Evolutionary conservation across 2,797 vertebrate species (phyloP).

Genomic region (Carcharodon carcharias): DNA sequence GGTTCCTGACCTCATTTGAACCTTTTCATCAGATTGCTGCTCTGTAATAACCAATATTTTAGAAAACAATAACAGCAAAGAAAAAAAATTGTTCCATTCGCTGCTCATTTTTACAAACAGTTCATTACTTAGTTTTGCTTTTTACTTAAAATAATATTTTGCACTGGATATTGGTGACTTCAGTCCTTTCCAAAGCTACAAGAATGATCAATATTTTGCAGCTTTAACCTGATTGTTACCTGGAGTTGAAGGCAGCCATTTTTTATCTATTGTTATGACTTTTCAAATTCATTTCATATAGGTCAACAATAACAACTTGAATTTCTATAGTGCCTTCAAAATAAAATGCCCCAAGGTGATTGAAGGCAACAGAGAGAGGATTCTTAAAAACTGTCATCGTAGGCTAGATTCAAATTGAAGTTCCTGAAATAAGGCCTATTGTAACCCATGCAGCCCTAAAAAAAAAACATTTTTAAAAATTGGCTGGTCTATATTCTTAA

Average conservation of each 20-base stretch:
- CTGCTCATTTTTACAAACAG: not conserved
- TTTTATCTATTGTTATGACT: not conserved
- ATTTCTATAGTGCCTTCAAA: not conserved
- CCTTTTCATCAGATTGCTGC: not conserved
- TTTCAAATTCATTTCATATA: not conserved
- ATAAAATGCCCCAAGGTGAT: not conserved
- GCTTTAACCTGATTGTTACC: not conserved
- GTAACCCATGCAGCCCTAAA: not conserved
- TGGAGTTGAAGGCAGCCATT: not conserved
- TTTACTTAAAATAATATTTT: conserved; percentile 22
- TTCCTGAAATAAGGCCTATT: not conserved
- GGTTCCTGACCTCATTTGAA: not conserved
- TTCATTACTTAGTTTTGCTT: not conserved
- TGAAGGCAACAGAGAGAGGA: not conserved
- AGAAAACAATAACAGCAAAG: not conserved
- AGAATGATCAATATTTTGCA: not conserved
- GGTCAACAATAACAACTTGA: not conserved
- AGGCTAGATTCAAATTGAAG: not conserved
- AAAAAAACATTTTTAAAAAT: not conserved
- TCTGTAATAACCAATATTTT: not conserved
- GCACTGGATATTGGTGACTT: not conserved
- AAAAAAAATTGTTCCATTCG: not conserved
- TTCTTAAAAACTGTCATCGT: not conserved
- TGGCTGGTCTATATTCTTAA: not conserved
- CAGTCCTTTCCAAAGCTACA: not conserved